Conservation (phyloP, 1,140 invertebrate species). For the Drosophila takahashii region DNA sequence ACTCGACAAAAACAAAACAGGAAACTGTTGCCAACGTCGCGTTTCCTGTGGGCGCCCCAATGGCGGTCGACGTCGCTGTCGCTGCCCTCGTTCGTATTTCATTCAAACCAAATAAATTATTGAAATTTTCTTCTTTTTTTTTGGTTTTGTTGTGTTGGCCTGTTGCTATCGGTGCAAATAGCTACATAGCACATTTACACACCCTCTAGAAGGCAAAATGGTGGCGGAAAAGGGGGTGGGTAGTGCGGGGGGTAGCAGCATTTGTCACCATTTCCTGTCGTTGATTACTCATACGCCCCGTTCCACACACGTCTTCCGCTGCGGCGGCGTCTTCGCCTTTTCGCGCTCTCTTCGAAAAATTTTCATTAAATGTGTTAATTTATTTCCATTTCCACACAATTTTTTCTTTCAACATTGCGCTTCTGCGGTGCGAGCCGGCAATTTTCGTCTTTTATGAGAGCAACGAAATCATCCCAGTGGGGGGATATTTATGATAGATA, state of each 20-base stretch:
- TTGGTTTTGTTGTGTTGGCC: constrained; percentile 45
- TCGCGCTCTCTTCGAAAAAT: constrained; percentile 53
- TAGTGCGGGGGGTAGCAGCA: constrained; percentile 28
- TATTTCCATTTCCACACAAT: constrained; percentile 79
- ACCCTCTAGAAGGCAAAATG: constrained; percentile 9
- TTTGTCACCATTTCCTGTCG: constrained; percentile 82
- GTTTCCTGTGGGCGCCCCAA: constrained; percentile 82
- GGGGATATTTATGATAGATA: constrained; percentile 50
- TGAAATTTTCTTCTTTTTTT: constrained; percentile 61
- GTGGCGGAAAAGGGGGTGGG: neutral
- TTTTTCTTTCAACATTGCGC: constrained; percentile 55
- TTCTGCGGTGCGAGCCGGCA: constrained; percentile 6
- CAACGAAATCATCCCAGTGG: constrained; percentile 43
- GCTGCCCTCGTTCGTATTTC: constrained; percentile 68
- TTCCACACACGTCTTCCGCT: constrained; percentile 47
- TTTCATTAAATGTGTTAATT: constrained; percentile 82
- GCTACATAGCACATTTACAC: constrained; percentile 76
- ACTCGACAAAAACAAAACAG: constrained; percentile 66
- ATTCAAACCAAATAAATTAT: constrained; percentile 83
- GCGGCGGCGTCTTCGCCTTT: constrained; percentile 5
- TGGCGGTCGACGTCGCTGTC: constrained; percentile 43
- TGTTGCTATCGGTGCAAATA: constrained; percentile 83
- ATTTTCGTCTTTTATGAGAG: constrained; percentile 48
- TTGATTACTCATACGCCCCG: constrained; percentile 81
- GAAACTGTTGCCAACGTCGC: constrained; percentile 78